Base-by-base conservation (phyloP, 2,888 invertebrate genomes). In the Acleris literana region DNA sequence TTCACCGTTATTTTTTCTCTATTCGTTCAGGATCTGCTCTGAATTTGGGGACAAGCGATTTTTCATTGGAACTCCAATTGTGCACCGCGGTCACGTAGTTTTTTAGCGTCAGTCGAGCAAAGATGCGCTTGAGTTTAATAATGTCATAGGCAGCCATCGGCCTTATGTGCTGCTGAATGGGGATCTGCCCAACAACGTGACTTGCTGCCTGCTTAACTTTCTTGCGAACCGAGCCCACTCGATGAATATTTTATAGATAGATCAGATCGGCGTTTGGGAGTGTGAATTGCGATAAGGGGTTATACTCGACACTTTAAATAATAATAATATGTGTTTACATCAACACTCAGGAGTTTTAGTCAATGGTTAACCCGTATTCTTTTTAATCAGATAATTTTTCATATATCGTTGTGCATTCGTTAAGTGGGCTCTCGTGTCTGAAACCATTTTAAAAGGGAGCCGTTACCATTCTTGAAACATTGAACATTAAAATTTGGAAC, bases 121-220 rank as follows among this genome's bases (percentile, higher is more conserved):
- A 80, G 84, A 88, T 90, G 89, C 88, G 89, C 86, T 79, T 77
- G 86, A 90, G 86, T 86, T 89, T 88, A 86, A 90, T 90, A 89
- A 90, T 86, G 85, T 86, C 87, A 88, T 88, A 85, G 85, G 74
- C 84, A 79, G 76, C 75, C 78, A 64, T 53, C 72, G 70, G 70
- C 70, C 68, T 73, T 71, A 72, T 75, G 72, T 72, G 69, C 72
- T 72, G 70, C 64, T 70, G 71, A 74, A 73, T 73, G 69, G 70
- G 57, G 64, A 62, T 64, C 56, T 57, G 61, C 70, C 64, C 68
- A 71, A 74, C 72, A 76, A 79, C 80, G 78, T 81, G 79, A 77
- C 79, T 70, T 72, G 59, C 51, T 49, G 64, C 58, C 55, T 56
- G 44, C 59, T 64, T 62, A 57, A 61, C 62, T 66, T 66, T n/a